Base-by-base conservation (phyloP, 2,113 vertebrate species). In the Oplegnathus fasciatus region DNA sequence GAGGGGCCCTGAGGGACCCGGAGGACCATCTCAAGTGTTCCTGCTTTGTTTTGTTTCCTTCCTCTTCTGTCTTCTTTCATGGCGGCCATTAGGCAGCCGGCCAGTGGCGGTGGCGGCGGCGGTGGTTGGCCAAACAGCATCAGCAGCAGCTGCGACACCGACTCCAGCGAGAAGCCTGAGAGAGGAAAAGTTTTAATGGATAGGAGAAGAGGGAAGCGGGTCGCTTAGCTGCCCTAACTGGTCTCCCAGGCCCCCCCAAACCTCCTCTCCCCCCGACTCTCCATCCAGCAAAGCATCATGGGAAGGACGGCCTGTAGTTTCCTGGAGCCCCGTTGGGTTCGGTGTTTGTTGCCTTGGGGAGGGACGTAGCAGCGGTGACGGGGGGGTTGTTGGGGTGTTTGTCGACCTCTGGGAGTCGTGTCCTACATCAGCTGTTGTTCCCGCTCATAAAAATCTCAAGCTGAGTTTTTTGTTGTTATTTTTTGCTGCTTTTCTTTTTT, bases 141-240 rank as follows among this genome's bases (percentile, higher is more conserved):
- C 60, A 70, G 69, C 75, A 83, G 76, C 75, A 83, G 76, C 58
- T 82, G 83, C 10, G 30, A 37, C 34, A 11, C 18, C 0, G 42
- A 75, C 40, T 78, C n/a, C 61, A 32, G 15, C 46, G 46, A 50
- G 46, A 18, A 18, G 78, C 44, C 62, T 6, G 13, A 37, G 42
- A 69, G 75, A 74, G 72, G 72, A 32, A 37, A 78, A n/a, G 75
- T 80, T 91, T 87, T 85, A 89, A 89, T 83, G 68, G 87, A 18
- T 20, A 44, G 46, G 28, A 76, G 65, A 75, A 57, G 62, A 17
- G 55, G 44, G 62, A 64, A 70, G 66, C 6, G 77, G 73, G 78
- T 79, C 26, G 70, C 37, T 62, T 52, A 55, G 52, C 30, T 50
- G 73, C 64, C 68, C 52, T 82, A 88, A 86, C 85, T 89, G 85